Conservation (phyloP, 2,797 vertebrate species). For the Neostethus bicornis region DNA sequence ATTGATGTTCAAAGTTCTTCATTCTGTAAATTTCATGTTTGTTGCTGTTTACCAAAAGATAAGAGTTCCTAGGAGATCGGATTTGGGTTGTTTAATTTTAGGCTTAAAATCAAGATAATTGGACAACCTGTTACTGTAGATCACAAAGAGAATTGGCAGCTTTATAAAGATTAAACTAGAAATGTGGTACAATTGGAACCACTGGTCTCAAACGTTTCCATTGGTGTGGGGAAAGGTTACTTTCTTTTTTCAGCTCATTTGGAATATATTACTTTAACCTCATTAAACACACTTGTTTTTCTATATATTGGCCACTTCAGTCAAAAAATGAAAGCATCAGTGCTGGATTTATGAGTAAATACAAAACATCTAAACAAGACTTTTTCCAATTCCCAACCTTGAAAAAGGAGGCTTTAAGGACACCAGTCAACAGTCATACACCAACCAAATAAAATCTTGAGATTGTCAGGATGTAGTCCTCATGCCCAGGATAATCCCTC, state of each 20-base stretch:
- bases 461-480: conserved; percentile 21
- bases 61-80: not conserved
- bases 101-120: not conserved
- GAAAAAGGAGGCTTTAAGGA: not conserved
- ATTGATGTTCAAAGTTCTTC: not conserved
- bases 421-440: conserved; percentile 6
- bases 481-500: not conserved
- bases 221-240: too few relatives aligned
- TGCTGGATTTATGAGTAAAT: not conserved
- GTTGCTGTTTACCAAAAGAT: not conserved
- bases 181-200: not conserved
- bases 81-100: not conserved
- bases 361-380: conserved; percentile 14
- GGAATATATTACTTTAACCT: too few relatives aligned
- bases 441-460: conserved; percentile 29
- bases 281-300: too few relatives aligned
- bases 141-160: not conserved
- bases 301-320: conserved; percentile 16
- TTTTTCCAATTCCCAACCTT: conserved; percentile 21
- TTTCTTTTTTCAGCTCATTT: too few relatives aligned
- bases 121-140: not conserved
- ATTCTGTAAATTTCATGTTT: not conserved
- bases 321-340: conserved; percentile 14
- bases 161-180: not conserved
- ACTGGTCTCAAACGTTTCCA: not conserved